Base-by-base conservation (phyloP, 2,888 invertebrate species). In the Xestobium rufovillosum region DNA sequence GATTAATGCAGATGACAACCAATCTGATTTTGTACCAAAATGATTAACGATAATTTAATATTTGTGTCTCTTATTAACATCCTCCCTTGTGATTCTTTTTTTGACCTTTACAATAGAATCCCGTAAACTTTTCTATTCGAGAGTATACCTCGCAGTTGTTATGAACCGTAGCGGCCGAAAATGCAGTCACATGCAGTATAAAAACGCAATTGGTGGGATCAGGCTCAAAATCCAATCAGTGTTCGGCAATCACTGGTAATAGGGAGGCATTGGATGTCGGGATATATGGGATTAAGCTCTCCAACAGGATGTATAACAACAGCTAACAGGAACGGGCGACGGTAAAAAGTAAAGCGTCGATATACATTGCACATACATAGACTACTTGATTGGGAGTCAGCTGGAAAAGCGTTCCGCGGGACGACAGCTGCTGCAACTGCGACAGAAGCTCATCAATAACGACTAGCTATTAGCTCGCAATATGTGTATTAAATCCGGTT, bases 241-340 rank as follows among this genome's bases (percentile, higher is more conserved):
- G 59, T 54, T 55, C 53, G 50, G 60, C 61, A 61, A 61, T 61
- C 60, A 60, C 52, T 55, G 52, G 57, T 60, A 61, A 61, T 60
- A 56, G 59, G 52, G 49, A 51, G 55, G 57, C 53, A 55, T 55
- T 53, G 54, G 52, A 49, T 48, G 48, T 52, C 23, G 35, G 50
- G 51, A 57, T 56, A 47, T 51, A 51, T 37, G 45, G 47, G 42
- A 48, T 19, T 19, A 19, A 19, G 23, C 23, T n/a, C 23, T 6
- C n/a, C n/a, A n/a, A n/a, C n/a, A n/a, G n/a, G n/a, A n/a, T n/a
- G n/a, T n/a, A n/a, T n/a, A n/a, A n/a, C n/a, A n/a, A n/a, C n/a
- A n/a, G n/a, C n/a, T n/a, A n/a, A n/a, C n/a, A n/a, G n/a, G n/a
- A n/a, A 19, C 6, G 6, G 6, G 23, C 23, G 23, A 19, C 23